Evolutionary conservation across 2,888 invertebrate species (phyloP).

Genomic region (Trachelus troglodyta): DNA sequence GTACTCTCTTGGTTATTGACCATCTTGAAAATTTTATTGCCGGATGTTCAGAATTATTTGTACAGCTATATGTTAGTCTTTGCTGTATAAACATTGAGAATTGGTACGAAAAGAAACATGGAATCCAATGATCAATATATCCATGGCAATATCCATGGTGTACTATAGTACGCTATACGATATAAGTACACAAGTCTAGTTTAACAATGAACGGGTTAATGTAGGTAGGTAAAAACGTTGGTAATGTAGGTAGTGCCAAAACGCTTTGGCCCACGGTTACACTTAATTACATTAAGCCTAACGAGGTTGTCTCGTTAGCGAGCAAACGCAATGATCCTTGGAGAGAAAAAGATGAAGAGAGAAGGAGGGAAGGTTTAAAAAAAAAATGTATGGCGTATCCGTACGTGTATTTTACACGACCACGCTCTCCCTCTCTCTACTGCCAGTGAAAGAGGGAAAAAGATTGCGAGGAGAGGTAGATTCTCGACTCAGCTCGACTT

Average conservation of each 20-base stretch:
- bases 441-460: constrained; percentile 1
- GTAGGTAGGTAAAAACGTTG: neutral
- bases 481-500: constrained; percentile 1
- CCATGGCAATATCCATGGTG: neutral
- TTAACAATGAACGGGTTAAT: neutral
- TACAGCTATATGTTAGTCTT: neutral
- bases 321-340: neutral
- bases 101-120: neutral
- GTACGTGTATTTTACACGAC: constrained; percentile 13
- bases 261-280: neutral
- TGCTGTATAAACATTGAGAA: neutral
- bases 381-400: neutral
- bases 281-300: neutral
- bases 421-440: neutral
- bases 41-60: neutral
- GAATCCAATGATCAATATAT: neutral
- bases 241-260: neutral
- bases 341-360: constrained; percentile 11
- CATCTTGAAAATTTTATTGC: neutral
- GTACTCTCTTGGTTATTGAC: neutral
- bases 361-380: neutral
- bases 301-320: neutral
- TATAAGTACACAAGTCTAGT: neutral
- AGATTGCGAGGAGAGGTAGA: neutral
- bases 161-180: neutral